Evolutionary conservation across 2,113 vertebrate species (phyloP).

Genomic region (Lophius piscatorius): DNA sequence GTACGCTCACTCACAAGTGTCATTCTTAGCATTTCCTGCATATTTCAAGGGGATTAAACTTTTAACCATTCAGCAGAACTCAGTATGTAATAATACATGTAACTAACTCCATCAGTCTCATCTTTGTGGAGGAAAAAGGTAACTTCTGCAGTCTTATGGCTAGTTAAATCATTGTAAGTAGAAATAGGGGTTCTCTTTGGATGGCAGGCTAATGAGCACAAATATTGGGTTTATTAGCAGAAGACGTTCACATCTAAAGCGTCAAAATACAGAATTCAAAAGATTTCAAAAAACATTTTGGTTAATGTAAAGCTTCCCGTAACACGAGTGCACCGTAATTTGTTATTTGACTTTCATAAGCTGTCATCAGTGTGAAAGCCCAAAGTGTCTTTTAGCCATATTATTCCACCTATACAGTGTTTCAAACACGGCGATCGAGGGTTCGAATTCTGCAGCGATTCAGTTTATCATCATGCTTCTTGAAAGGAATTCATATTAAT

Average conservation of each 20-base stretch:
- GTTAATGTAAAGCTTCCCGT: constrained; percentile 4
- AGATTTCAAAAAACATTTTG: not conserved
- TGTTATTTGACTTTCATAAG: not conserved
- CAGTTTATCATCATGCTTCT: too few species aligned
- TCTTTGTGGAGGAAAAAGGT: too few species aligned
- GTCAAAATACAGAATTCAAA: not conserved
- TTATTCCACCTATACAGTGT: too few species aligned
- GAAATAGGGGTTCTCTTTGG: not conserved
- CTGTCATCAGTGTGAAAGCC: not conserved
- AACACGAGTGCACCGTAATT: not conserved
- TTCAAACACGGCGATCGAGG: too few species aligned
- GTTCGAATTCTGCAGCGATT: too few species aligned
- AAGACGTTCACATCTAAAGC: too few species aligned
- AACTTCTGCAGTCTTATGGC: constrained; percentile 1
- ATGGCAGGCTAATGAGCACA: not conserved
- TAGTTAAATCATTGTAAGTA: not conserved
- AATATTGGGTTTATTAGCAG: too few species aligned
- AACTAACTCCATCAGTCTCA: too few species aligned
- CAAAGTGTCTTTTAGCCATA: too few species aligned
- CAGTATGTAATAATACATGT: not conserved
- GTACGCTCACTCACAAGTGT: not conserved
- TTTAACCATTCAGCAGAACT: not conserved
- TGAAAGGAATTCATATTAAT: too few species aligned
- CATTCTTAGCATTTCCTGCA: not conserved
- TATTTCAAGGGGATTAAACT: not conserved